Percentiles rank a stretch among this genome's conserved stretches.
Evolutionary conservation across 2,888 invertebrate genomes (phyloP).

Genomic region (Trichogramma dendrolimi): DNA sequence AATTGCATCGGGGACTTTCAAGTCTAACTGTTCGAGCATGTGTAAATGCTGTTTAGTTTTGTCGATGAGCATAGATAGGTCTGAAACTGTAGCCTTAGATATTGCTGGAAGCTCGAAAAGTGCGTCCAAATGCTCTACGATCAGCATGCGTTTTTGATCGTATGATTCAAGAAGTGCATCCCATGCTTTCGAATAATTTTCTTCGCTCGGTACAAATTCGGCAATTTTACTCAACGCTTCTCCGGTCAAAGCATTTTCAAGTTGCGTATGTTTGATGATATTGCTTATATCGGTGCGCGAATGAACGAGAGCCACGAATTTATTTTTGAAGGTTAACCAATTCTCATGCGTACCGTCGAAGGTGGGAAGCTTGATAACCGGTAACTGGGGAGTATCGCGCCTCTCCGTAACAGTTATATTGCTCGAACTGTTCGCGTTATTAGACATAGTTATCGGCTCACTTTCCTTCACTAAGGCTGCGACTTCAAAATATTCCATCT

Average conservation of each 20-base stretch:
- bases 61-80: background rate
- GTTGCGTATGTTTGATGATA: background rate
- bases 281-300: conserved; percentile 1
- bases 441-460: too few relatives aligned
- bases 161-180: background rate
- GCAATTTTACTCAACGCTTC: conserved; percentile 1
- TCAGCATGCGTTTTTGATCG: too few relatives aligned
- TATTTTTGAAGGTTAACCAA: conserved; percentile 1
- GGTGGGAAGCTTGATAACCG: background rate
- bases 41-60: background rate
- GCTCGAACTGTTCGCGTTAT: too few relatives aligned
- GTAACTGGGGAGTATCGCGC: background rate
- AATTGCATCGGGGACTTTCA: background rate
- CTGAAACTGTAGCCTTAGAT: background rate
- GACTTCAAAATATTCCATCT: too few relatives aligned
- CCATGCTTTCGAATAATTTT: background rate
- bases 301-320: background rate
- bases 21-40: background rate
- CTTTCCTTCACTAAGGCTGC: too few relatives aligned
- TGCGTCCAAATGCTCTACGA: background rate
- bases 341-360: background rate
- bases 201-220: conserved; percentile 4
- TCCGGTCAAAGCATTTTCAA: conserved; percentile 1
- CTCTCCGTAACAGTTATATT: too few relatives aligned
- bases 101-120: background rate